phyloP scores from a whole-genome alignment of 2,113 vertebrate genomes.

The Galemys pyrenaicus region DNA sequence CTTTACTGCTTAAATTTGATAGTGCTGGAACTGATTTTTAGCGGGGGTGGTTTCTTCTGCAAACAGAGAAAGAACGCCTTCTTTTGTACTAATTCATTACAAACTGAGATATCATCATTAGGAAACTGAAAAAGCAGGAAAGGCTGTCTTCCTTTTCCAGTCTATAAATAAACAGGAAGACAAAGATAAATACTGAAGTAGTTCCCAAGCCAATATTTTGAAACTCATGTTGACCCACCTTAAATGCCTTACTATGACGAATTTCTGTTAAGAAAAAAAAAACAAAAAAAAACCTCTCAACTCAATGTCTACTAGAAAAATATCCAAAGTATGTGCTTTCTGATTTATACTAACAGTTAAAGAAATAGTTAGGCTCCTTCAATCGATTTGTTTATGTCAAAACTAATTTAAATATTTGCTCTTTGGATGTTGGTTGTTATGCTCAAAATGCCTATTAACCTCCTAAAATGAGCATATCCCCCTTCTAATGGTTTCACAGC shows the following conservation, averaged over 20 bases:
- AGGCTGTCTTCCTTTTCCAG: conserved; percentile 72
- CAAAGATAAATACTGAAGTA: conserved; percentile 66
- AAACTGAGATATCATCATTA: conserved; percentile 59
- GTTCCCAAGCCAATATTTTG: conserved; percentile 60
- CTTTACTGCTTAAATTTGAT: not conserved
- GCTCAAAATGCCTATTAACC: not conserved
- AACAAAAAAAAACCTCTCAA: no score
- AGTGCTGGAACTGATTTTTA: not conserved
- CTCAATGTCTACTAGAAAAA: not conserved
- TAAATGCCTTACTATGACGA: conserved; percentile 23
- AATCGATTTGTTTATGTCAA: not conserved
- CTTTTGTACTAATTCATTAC: conserved; percentile 35
- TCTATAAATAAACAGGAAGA: conserved; percentile 76
- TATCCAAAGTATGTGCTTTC: not conserved
- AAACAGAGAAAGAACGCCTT: conserved; percentile 17
- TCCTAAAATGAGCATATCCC: not conserved
- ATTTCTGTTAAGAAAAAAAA: not conserved
- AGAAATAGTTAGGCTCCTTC: not conserved
- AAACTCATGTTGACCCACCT: conserved; percentile 55
- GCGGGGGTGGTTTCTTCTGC: not conserved
- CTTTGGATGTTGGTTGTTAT: not conserved
- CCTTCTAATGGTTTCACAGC: not conserved
- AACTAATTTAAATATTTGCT: not conserved
- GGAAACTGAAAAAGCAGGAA: conserved; percentile 73
- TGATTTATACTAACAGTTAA: not conserved